phyloP scores from a whole-genome alignment of 2,888 invertebrate species.

The Malthinus flaveolus region DNA sequence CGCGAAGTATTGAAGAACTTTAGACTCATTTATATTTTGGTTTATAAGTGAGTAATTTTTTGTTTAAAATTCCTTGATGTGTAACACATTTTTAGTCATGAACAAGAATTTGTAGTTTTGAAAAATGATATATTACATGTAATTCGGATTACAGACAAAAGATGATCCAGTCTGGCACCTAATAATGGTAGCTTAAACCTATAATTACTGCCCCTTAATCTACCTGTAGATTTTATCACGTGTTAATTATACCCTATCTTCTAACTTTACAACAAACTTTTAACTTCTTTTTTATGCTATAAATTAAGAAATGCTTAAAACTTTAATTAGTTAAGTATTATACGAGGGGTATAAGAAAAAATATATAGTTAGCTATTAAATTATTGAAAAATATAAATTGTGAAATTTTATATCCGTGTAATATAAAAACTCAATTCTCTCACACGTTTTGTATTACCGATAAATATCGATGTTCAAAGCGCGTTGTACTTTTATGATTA shows the following conservation, averaged over 20 bases:
- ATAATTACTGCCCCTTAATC: slow-evolving; percentile 47
- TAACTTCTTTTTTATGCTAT: too few species aligned
- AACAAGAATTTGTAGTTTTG: too few species aligned
- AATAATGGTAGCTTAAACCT: slow-evolving; percentile 41
- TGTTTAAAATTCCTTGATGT: too few species aligned
- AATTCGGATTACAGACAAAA: slow-evolving; percentile 19
- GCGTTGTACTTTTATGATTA: not conserved
- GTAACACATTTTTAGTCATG: too few species aligned
- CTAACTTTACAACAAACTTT: slow-evolving; percentile 30
- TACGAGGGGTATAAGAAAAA: too few species aligned
- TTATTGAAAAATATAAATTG: too few species aligned
- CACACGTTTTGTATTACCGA: too few species aligned
- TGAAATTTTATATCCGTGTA: too few species aligned
- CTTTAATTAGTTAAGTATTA: too few species aligned
- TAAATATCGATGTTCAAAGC: too few species aligned
- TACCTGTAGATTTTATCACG: slow-evolving; percentile 44
- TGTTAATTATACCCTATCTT: slow-evolving; percentile 40
- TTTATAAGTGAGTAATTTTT: not conserved
- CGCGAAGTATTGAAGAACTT: not conserved
- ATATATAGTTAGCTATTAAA: too few species aligned
- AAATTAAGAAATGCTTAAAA: not conserved
- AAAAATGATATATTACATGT: slow-evolving; percentile 12
- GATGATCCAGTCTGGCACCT: slow-evolving; percentile 40
- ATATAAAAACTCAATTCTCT: too few species aligned
- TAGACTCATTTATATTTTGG: not conserved